Base-by-base conservation (phyloP, 2,888 invertebrate genomes). In the Chromoteleia sp. region DNA sequence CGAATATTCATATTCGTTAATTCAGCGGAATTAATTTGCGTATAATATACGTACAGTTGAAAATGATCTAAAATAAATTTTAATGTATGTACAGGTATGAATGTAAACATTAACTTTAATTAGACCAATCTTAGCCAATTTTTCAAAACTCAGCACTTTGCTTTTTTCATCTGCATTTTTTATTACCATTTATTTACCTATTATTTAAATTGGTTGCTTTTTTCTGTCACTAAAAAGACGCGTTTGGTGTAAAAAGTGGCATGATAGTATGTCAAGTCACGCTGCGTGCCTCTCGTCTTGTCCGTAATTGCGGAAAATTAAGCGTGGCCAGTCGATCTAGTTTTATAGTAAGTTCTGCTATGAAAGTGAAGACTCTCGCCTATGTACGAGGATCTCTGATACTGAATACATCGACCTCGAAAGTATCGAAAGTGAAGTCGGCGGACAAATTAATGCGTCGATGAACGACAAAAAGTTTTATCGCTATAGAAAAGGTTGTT, bases 401-500 rank as follows among this genome's bases (percentile, higher is more conserved):
- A 86, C 85, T 85, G 85, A 87, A 89, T 87, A 87, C 88, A 87
- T 86, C 87, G 88, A 87, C 87, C 88, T 91, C 89, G 90, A 90
- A 90, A 91, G 89, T 88, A 91, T 90, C 88, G 91, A 91, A 90
- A 91, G 91, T 90, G 89, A 91, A 90, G 90, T 86, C 85, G 86
- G 30, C 82, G 81, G 83, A 81, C 83, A 68, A 73, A 78, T 78
- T 70, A 74, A 78, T 63, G 76, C 68, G 67, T 79, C 79, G 58
- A 77, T 71, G 77, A 73, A 59, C 77, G 70, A 70, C 77, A 77
- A 77, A 77, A 77, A 77, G 71, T 65, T 78, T 78, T 78, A 78
- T 78, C 78, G 78, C 65, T 50, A 58, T 65, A 71, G 78, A 78
- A 78, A 78, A 71, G 63, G 43, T 71, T 65, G 78, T 71, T 68